phyloP scores from a whole-genome alignment of 2,113 vertebrate genomes.

The Thamnaconus septentrionalis region DNA sequence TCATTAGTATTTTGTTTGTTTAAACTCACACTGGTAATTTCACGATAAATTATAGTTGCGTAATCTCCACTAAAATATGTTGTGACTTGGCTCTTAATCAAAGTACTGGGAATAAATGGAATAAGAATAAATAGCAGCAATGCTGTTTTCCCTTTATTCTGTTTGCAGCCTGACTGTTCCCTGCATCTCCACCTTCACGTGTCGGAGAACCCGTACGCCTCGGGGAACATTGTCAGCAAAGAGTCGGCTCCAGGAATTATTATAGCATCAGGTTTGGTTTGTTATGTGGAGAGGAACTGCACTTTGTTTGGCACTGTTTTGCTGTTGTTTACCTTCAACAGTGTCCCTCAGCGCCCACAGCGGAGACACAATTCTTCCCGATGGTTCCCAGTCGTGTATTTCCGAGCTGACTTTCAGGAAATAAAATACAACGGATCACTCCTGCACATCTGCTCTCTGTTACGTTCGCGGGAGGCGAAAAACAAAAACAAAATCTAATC shows the following conservation, averaged over 20 bases:
- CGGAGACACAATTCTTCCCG: neutral
- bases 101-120: no score
- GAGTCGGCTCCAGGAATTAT: slow-evolving; percentile 92
- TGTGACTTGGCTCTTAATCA: no score
- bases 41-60: no score
- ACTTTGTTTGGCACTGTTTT: slow-evolving; percentile 14
- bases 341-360: neutral
- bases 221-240: slow-evolving; percentile 91
- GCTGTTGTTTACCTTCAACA: slow-evolving; percentile 30
- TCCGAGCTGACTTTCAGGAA: slow-evolving; percentile 9
- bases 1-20: no score
- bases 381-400: slow-evolving; percentile 6
- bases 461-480: neutral
- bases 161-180: slow-evolving; percentile 86
- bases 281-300: slow-evolving; percentile 25
- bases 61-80: no score
- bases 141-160: no score
- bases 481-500: neutral
- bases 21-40: no score
- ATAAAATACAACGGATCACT: slow-evolving; percentile 9
- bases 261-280: slow-evolving; percentile 87
- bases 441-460: slow-evolving; percentile 16
- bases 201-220: slow-evolving; percentile 93
- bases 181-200: slow-evolving; percentile 91
- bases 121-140: no score